Base-by-base conservation (phyloP, 1,140 invertebrate species). In the Nephila pilipes region DNA sequence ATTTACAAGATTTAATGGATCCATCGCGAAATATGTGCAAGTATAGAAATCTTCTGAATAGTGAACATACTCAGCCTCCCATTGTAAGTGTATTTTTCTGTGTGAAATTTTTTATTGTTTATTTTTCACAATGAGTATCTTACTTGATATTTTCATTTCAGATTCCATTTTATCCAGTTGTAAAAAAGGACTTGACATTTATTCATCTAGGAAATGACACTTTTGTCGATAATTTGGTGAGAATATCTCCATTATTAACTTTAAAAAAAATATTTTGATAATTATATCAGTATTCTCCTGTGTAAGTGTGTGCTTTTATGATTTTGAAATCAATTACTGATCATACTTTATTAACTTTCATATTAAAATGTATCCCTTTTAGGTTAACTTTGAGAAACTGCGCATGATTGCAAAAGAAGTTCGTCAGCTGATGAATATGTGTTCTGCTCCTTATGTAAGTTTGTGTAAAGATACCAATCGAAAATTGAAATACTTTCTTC, bases 331-430 rank as follows among this genome's bases (percentile, higher is more conserved):
- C 8, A 25, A 29, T 25, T 0, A 16, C 57, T 10, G n/a, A 10
- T n/a, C 1, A 63, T 63, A 22, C 2, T 2, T 65, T n/a, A 29
- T 10, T 22, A 25, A 12, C 63, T 12, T 25, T 65, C 8, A n/a
- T 65, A 25, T 46, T 46, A 46, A 46, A 10, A 10, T 46, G 46
- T 46, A 46, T 46, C 12, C 12, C 25, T 55, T 93, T 79, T 75
- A 94, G 94, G 94, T 96, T 57, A 99, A 99, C 96, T 99, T 99
- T 95, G 99, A 99, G 95, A 99, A 99, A 95, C 96, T 99, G 79
- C 96, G 99, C 94, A 99, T 99, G 98, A 98, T 99, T 93, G 98
- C 99, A 10, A 99, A 99, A 95, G 99, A 99, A 96, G 97, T 99
- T 20, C 96, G 99, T 94, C 97, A 98, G 80, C 96, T 99, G 25